Percentiles rank a stretch among this genome's conserved stretches.
phyloP scores from a whole-genome alignment of 2,888 invertebrate genomes.

The Lasiommata megera region DNA sequence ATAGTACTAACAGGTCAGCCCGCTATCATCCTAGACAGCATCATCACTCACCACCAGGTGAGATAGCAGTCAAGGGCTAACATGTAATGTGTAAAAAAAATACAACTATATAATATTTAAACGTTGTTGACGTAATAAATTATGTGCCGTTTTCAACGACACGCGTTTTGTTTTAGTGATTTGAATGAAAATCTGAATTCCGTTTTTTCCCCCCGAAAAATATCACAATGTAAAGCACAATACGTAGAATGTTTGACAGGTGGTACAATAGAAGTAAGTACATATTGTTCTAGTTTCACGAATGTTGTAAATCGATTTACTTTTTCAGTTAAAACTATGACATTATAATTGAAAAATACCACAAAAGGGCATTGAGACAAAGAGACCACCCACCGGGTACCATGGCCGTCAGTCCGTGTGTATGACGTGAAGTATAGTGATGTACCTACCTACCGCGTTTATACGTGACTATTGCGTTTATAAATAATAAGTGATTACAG shows the following conservation, averaged over 20 bases:
- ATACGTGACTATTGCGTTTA: no score
- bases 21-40: no score
- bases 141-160: no score
- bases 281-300: background rate
- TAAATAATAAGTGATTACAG: no score
- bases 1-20: no score
- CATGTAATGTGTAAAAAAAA: no score
- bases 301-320: conserved; percentile 41
- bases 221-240: background rate
- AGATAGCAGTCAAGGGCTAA: no score
- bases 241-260: background rate
- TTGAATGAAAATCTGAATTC: background rate
- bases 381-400: conserved; percentile 39
- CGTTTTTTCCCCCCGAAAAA: background rate
- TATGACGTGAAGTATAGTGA: conserved; percentile 44
- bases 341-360: conserved; percentile 63
- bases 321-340: conserved; percentile 46
- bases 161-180: no score
- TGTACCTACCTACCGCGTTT: background rate
- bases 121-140: no score
- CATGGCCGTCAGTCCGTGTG: conserved; percentile 36
- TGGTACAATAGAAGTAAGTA: background rate
- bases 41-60: no score
- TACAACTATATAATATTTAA: no score
- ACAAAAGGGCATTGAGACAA: conserved; percentile 57